phyloP scores from a whole-genome alignment of 2,113 vertebrate species.

The Sebastes fasciatus region DNA sequence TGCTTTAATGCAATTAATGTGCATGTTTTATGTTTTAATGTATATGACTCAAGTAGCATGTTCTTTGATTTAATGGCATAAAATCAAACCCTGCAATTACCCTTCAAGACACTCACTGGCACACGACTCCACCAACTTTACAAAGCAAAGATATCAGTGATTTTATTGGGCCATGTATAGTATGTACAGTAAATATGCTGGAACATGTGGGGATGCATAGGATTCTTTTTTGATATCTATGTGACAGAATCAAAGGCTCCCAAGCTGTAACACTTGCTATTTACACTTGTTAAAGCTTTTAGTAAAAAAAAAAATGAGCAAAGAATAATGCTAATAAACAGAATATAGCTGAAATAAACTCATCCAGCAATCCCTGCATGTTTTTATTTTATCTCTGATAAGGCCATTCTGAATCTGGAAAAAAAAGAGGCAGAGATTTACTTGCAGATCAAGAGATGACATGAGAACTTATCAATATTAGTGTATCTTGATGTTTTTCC shows the following conservation, averaged over 20 bases:
- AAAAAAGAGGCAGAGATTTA: background rate
- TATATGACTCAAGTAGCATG: background rate
- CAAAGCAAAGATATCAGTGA: background rate
- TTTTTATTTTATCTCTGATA: background rate
- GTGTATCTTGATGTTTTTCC: background rate
- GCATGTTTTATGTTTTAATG: conserved; percentile 1
- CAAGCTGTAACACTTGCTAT: background rate
- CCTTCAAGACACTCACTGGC: background rate
- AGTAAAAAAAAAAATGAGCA: too few species aligned
- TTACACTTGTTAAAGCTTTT: background rate
- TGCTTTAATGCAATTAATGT: background rate
- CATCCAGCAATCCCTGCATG: background rate
- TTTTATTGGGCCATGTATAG: background rate
- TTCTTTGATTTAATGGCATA: background rate
- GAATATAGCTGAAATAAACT: background rate
- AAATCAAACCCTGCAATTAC: background rate
- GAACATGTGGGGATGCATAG: background rate
- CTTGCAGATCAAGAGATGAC: background rate
- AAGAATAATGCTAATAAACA: background rate
- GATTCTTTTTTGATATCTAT: background rate
- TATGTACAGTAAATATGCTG: background rate
- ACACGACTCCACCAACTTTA: background rate
- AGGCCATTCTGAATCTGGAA: background rate
- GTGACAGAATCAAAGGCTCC: background rate
- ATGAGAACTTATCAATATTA: background rate